Conservation (phyloP, 2,888 invertebrate genomes). For the Nephrotoma appendiculata region DNA sequence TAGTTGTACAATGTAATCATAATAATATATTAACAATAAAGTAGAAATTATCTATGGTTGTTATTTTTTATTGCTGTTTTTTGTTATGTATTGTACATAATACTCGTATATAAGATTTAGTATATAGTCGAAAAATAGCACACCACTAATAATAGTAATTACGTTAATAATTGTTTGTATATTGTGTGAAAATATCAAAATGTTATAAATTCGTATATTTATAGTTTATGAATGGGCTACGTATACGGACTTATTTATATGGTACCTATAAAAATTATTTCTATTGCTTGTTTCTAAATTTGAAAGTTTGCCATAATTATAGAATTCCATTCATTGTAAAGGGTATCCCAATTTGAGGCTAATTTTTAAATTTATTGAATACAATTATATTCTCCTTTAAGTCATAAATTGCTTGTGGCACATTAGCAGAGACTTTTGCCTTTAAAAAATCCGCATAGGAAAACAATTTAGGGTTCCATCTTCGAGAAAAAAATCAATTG, state of each 20-base stretch:
- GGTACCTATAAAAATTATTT: background rate
- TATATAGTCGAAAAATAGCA: background rate
- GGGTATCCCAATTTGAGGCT: too few relatives aligned
- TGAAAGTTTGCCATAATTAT: background rate
- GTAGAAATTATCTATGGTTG: background rate
- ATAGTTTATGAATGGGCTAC: background rate
- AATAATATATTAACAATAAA: background rate
- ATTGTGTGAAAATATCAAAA: background rate
- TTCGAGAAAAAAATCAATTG: too few relatives aligned
- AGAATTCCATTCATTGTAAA: background rate
- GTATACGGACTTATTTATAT: background rate
- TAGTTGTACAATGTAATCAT: slow-evolving; percentile 1
- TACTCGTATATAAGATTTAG: background rate
- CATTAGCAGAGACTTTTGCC: too few relatives aligned
- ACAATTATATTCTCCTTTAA: too few relatives aligned
- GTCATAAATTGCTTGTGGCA: too few relatives aligned
- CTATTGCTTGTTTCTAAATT: background rate
- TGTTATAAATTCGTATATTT: background rate
- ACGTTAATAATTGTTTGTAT: background rate
- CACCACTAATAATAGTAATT: background rate
- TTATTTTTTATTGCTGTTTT: background rate
- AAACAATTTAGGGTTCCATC: too few relatives aligned
- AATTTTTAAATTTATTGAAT: too few relatives aligned
- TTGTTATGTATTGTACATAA: background rate
- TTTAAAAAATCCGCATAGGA: too few relatives aligned